Percentiles rank a stretch among this genome's conserved stretches.
Conservation (phyloP, 2,888 invertebrate genomes). For the Drosophila incognita region DNA sequence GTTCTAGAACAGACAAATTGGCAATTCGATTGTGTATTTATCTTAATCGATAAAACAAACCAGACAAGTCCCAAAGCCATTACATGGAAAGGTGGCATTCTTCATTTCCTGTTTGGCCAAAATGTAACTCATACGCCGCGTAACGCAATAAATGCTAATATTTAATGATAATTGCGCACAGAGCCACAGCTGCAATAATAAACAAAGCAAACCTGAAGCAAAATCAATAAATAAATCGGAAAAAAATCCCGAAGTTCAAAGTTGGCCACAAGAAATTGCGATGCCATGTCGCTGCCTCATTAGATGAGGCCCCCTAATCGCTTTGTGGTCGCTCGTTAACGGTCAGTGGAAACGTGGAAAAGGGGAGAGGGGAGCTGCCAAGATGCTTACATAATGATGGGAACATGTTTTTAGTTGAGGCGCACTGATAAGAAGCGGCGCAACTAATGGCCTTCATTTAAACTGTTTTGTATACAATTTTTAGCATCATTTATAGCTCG, state of each 20-base stretch:
- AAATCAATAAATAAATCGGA: constrained; percentile 50
- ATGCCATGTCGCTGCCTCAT: constrained; percentile 55
- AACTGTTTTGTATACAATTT: constrained; percentile 49
- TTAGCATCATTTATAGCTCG: constrained; percentile 55
- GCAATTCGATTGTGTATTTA: constrained; percentile 37
- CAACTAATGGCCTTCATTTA: constrained; percentile 48
- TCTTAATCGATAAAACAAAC: constrained; percentile 7
- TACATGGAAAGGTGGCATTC: constrained; percentile 5
- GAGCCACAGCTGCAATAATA: constrained; percentile 35
- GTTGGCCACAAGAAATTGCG: constrained; percentile 70
- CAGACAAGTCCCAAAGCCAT: constrained; percentile 23
- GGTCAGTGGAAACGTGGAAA: not conserved
- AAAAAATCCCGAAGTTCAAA: constrained; percentile 58
- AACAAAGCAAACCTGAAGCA: constrained; percentile 30
- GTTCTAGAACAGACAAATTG: constrained; percentile 1
- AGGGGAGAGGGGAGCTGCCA: constrained; percentile 1
- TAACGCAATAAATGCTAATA: constrained; percentile 70
- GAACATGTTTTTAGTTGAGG: constrained; percentile 49
- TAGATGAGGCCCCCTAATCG: constrained; percentile 46
- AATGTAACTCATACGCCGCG: constrained; percentile 70
- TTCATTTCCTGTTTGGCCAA: constrained; percentile 60
- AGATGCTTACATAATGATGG: constrained; percentile 72
- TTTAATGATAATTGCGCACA: constrained; percentile 69
- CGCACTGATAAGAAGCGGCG: constrained; percentile 54
- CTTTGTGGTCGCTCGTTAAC: constrained; percentile 52